Evolutionary conservation across 2,888 invertebrate species (phyloP).

Genomic region (Hypercompe scribonia): DNA sequence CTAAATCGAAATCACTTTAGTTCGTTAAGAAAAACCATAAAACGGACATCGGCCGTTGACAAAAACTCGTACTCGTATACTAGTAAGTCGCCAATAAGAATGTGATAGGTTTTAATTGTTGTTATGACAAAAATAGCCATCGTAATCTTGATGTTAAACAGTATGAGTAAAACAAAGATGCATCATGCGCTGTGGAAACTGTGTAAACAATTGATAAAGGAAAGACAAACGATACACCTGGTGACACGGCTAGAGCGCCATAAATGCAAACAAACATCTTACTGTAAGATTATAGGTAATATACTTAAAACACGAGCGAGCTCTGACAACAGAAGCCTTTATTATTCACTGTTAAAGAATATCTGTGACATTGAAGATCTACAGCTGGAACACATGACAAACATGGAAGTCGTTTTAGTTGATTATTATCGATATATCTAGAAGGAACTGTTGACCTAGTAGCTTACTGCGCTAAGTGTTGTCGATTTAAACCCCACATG

Average conservation of each 20-base stretch:
- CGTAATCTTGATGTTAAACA: constrained; percentile 24
- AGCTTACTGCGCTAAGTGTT: no score
- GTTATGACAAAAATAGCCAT: constrained; percentile 24
- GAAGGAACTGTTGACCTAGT: not conserved
- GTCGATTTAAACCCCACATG: no score
- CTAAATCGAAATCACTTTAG: constrained; percentile 49
- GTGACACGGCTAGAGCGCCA: constrained; percentile 21
- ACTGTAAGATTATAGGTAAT: not conserved
- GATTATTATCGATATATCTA: not conserved
- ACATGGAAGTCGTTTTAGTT: constrained; percentile 1
- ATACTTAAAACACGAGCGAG: constrained; percentile 1
- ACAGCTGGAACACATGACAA: not conserved
- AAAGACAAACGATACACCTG: constrained; percentile 26
- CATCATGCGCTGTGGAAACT: constrained; percentile 21
- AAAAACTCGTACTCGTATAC: constrained; percentile 21
- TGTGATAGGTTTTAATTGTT: constrained; percentile 25
- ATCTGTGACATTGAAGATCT: constrained; percentile 3
- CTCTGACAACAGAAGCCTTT: not conserved
- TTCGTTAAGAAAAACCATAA: constrained; percentile 43
- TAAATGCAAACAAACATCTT: not conserved
- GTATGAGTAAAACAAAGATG: constrained; percentile 34
- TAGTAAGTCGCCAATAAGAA: constrained; percentile 24
- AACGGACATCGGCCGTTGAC: constrained; percentile 28
- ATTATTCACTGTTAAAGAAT: not conserved
- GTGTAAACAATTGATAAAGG: constrained; percentile 31